Conservation (phyloP, 2,113 vertebrate species). For the Paradisaea rubra region DNA sequence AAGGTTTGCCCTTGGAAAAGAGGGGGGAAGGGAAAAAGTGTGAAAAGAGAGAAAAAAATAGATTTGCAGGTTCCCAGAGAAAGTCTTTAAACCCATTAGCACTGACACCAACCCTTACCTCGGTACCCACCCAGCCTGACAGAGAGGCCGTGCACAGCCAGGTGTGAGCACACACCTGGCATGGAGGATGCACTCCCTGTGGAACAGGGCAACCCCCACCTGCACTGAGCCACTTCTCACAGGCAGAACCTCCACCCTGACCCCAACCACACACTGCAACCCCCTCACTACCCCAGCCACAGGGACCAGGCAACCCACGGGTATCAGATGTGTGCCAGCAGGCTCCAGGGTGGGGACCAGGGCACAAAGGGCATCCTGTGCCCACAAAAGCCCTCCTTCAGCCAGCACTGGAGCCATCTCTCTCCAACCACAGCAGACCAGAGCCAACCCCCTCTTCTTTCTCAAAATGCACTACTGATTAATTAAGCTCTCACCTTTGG, state of each 20-base stretch:
- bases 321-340: rapidly evolving
- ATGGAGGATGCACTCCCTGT: rapidly evolving
- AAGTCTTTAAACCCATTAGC: background rate
- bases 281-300: background rate
- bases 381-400: rapidly evolving
- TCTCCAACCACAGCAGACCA: rapidly evolving
- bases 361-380: rapidly evolving
- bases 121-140: background rate
- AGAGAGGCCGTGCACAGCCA: rapidly evolving
- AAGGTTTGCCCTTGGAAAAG: slow-evolving; percentile 67
- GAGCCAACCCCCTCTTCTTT: rapidly evolving
- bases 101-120: background rate
- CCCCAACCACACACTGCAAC: rapidly evolving
- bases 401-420: no score
- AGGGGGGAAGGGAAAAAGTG: background rate
- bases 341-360: background rate
- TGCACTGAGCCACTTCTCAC: background rate
- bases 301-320: rapidly evolving
- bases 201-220: background rate
- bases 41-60: background rate
- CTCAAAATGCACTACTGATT: rapidly evolving
- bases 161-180: background rate
- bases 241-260: rapidly evolving
- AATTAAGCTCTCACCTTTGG: slow-evolving; percentile 72
- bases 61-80: background rate